Evolutionary conservation across 2,888 invertebrate species (phyloP), one percentile per base, ranked within the genome.

Genomic region (Shargacucullia verbasci): DNA sequence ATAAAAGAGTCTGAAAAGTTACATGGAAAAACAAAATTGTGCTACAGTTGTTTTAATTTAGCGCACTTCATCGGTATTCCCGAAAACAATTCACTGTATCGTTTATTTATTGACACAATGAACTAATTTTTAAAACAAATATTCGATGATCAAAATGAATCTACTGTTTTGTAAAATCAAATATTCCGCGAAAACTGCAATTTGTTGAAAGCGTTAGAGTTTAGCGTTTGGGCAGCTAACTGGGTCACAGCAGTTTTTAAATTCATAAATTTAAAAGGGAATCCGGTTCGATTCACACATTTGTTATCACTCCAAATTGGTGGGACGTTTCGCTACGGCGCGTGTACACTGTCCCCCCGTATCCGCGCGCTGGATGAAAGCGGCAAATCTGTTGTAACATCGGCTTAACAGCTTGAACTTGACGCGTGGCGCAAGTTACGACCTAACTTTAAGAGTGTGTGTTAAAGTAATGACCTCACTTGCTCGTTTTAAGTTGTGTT

Each of bases 361-460:
- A 85, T 87, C 77, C 82, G 75, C 74, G 70, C 76, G 58, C 77
- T 76, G 81, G 81, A 79, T 83, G 78, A 84, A 84, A 86, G 84
- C 83, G 81, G 87, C 87, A 91, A 91, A 91, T 92, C 91, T 89
- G 90, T 87, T 92, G 91, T 91, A 87, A 90, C 91, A 90, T 89
- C 87, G 84, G 89, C 90, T 91, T 91, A 92, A 87, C 86, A 85
- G 85, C 84, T 83, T 80, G 82, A 80, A 77, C 80, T 81, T 75
- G 62, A 66, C 35, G 55, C 40, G 13, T 68, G 82, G 80, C 58
- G 29, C 77, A 80, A 82, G 77, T 65, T 41, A 80, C 40, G 47
- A 63, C 20, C 76, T 60, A 45, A 46, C 34, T 62, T 47, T 67
- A n/a, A n/a, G n/a, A n/a, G n/a, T n/a, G n/a, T n/a, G n/a, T n/a